phyloP scores from a whole-genome alignment of 2,888 invertebrate genomes.

The Trichopoda pennipes region DNA sequence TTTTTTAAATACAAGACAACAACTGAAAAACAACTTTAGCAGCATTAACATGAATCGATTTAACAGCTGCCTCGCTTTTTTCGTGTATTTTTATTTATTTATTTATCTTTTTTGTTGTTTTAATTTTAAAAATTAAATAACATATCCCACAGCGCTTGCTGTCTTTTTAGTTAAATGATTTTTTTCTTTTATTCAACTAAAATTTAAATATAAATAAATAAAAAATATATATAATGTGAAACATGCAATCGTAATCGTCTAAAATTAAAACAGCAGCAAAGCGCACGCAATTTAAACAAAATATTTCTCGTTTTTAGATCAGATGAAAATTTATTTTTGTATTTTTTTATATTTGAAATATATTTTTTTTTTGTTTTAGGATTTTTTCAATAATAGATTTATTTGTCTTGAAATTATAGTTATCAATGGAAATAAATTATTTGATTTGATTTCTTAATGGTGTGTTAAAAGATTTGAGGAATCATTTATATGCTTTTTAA shows the following conservation, averaged over 20 bases:
- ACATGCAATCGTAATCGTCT: constrained; percentile 68
- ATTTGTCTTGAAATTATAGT: constrained; percentile 43
- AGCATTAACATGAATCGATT: constrained; percentile 59
- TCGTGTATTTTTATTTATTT: no score
- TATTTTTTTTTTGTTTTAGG: constrained; percentile 10
- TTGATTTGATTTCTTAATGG: constrained; percentile 38
- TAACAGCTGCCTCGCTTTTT: constrained; percentile 51
- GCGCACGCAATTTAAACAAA: constrained; percentile 64
- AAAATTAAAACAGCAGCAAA: constrained; percentile 60
- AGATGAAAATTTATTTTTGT: background rate
- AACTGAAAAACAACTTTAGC: constrained; percentile 45
- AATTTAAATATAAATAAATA: constrained; percentile 51
- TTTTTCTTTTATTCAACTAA: constrained; percentile 27
- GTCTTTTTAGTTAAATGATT: constrained; percentile 66
- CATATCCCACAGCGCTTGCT: constrained; percentile 68
- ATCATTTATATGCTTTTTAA: constrained; percentile 51
- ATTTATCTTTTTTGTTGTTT: constrained; percentile 25
- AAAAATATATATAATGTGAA: constrained; percentile 52
- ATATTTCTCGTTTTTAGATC: background rate
- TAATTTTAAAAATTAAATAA: constrained; percentile 64
- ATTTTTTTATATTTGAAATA: background rate
- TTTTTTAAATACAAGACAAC: background rate
- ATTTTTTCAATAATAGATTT: constrained; percentile 34
- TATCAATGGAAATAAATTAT: constrained; percentile 19
- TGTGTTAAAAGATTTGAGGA: constrained; percentile 4